Conservation (phyloP, 1,140 invertebrate genomes). For the Pogonomyrmex barbatus region DNA sequence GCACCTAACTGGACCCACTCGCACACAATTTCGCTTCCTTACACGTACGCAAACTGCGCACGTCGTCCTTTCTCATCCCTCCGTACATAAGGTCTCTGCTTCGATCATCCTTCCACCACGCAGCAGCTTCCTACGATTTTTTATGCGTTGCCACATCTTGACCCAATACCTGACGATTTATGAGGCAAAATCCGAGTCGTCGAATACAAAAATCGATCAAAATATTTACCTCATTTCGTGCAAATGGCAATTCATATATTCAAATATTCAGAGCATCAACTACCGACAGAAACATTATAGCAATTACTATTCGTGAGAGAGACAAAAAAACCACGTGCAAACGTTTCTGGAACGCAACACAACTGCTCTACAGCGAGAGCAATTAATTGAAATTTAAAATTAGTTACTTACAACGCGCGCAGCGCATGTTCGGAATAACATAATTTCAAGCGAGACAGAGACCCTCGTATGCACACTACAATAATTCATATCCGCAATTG, state of each 20-base stretch:
- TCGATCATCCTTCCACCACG: constrained; percentile 1
- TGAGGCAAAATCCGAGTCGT: not conserved
- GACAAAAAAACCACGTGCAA: not conserved
- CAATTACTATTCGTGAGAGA: constrained; percentile 8
- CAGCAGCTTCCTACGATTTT: constrained; percentile 13
- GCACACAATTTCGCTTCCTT: constrained; percentile 52
- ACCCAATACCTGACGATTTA: not conserved
- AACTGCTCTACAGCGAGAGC: not conserved
- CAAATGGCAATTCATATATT: constrained; percentile 22
- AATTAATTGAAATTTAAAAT: constrained; percentile 56
- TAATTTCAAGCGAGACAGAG: constrained; percentile 53
- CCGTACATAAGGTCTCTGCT: constrained; percentile 5
- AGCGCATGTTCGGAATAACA: constrained; percentile 35
- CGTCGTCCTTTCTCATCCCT: constrained; percentile 27
- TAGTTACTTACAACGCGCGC: constrained; percentile 25
- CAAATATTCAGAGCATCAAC: not conserved
- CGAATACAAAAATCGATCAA: not conserved
- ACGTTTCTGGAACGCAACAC: not conserved
- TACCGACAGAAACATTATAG: not conserved
- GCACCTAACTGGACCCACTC: constrained; percentile 77
- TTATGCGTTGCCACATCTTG: constrained; percentile 10
- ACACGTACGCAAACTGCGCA: not conserved
- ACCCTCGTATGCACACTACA: constrained; percentile 28
- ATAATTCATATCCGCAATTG: constrained; percentile 62
- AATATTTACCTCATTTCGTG: constrained; percentile 21